phyloP scores from a whole-genome alignment of 2,888 invertebrate species.

The Lithophane leautieri region DNA sequence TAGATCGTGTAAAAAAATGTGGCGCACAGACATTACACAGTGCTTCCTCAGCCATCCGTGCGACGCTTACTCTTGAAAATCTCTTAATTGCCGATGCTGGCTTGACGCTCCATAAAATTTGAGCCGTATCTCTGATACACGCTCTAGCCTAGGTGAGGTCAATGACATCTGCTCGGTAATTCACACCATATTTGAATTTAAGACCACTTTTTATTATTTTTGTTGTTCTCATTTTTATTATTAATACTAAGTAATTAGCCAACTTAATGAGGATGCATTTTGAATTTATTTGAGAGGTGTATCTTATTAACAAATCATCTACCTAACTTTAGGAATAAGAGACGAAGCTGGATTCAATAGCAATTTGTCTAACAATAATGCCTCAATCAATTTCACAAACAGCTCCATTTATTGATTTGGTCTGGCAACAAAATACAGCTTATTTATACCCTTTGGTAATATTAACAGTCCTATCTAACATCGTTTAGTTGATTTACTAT shows the following conservation, averaged over 20 bases:
- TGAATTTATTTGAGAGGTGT: slow-evolving; percentile 25
- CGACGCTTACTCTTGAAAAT: slow-evolving; percentile 78
- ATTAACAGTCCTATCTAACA: slow-evolving; percentile 10
- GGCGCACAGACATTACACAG: slow-evolving; percentile 66
- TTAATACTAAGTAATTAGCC: slow-evolving; percentile 46
- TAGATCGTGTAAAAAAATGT: slow-evolving; percentile 71
- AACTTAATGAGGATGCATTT: slow-evolving; percentile 34
- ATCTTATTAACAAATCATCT: slow-evolving; percentile 11
- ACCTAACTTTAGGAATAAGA: neutral
- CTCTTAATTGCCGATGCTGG: slow-evolving; percentile 81
- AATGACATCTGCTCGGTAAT: slow-evolving; percentile 72
- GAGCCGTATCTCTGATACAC: slow-evolving; percentile 80
- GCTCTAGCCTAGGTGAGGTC: slow-evolving; percentile 80
- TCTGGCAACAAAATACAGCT: slow-evolving; percentile 4
- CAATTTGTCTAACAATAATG: neutral
- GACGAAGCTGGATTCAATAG: neutral
- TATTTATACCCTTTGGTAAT: slow-evolving; percentile 6
- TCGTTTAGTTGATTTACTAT: slow-evolving; percentile 21
- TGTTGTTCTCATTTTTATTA: slow-evolving; percentile 34
- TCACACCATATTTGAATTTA: slow-evolving; percentile 65
- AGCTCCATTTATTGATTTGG: slow-evolving; percentile 7
- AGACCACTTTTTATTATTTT: slow-evolving; percentile 45
- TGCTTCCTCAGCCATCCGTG: slow-evolving; percentile 79
- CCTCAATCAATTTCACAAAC: neutral
- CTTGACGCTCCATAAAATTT: slow-evolving; percentile 89